A percentile compares a stretch with the other conserved stretches of the same genome.
Conservation (phyloP, 2,113 vertebrate genomes). For the Planiliza haematocheilus region DNA sequence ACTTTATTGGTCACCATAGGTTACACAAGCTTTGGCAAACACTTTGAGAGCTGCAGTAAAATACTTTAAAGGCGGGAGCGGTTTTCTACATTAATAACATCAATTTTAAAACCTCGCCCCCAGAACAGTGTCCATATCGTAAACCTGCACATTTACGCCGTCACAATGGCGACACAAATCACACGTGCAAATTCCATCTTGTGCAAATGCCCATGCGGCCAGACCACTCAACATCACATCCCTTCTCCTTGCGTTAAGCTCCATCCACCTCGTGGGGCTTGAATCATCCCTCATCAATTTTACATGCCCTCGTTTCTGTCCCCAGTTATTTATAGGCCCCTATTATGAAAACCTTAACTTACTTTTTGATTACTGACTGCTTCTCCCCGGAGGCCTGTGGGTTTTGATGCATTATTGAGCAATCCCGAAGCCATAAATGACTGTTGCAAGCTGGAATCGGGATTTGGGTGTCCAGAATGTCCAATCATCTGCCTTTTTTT, state of each 20-base stretch:
- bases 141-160: conserved; percentile 27
- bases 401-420: conserved; percentile 82
- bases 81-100: conserved; percentile 16
- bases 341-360: conserved; percentile 83
- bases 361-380: conserved; percentile 81
- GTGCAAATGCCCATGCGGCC: conserved; percentile 30
- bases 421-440: conserved; percentile 72
- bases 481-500: conserved; percentile 48
- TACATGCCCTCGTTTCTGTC: conserved; percentile 79
- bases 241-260: conserved; percentile 50
- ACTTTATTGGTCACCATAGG: conserved; percentile 21
- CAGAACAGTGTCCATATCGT: conserved; percentile 13
- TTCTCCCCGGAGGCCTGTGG: conserved; percentile 65
- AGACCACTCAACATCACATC: conserved; percentile 52
- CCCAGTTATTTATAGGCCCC: conserved; percentile 81
- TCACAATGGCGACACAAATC: conserved; percentile 37
- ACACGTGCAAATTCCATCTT: conserved; percentile 39
- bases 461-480: conserved; percentile 51
- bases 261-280: conserved; percentile 64
- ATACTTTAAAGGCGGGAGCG: background rate
- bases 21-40: background rate
- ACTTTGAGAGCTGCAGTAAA: conserved; percentile 32
- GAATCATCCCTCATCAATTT: conserved; percentile 81
- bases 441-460: conserved; percentile 64
- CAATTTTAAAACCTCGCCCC: conserved; percentile 7